Conservation (phyloP, 2,113 vertebrate genomes). For the Alligator mississippiensis region DNA sequence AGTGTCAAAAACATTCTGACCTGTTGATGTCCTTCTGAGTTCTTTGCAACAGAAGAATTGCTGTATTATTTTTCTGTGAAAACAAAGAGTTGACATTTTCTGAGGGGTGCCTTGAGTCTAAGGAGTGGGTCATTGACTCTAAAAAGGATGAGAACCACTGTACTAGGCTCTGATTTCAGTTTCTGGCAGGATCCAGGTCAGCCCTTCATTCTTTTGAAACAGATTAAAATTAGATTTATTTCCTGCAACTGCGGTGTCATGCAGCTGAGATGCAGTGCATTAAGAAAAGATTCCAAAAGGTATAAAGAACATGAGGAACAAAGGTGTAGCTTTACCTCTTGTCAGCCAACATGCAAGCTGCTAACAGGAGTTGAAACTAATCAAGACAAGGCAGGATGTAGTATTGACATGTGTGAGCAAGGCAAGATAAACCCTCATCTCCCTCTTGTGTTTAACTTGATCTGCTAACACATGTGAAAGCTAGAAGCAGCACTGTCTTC, state of each 20-base stretch:
- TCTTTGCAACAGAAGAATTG: too few species aligned
- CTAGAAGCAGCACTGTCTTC: neutral
- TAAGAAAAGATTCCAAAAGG: neutral
- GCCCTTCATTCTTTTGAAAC: neutral
- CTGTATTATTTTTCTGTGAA: too few species aligned
- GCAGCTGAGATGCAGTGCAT: neutral
- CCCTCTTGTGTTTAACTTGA: neutral
- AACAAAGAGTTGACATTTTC: neutral
- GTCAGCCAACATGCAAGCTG: neutral
- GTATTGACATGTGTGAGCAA: neutral
- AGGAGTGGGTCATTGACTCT: too few species aligned
- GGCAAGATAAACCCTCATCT: neutral
- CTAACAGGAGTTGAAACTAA: neutral
- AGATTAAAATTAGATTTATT: neutral
- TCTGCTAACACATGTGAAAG: neutral
- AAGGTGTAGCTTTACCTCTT: accelerated
- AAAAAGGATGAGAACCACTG: neutral
- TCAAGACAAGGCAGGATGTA: neutral
- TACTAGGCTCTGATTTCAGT: neutral
- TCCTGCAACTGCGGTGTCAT: neutral
- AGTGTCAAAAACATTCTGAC: too few species aligned
- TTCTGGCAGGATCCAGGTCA: neutral
- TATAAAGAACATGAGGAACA: neutral
- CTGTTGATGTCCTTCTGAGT: too few species aligned
- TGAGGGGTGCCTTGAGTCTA: too few species aligned